phyloP scores from a whole-genome alignment of 2,888 invertebrate species.

The Apotomis betuletana region DNA sequence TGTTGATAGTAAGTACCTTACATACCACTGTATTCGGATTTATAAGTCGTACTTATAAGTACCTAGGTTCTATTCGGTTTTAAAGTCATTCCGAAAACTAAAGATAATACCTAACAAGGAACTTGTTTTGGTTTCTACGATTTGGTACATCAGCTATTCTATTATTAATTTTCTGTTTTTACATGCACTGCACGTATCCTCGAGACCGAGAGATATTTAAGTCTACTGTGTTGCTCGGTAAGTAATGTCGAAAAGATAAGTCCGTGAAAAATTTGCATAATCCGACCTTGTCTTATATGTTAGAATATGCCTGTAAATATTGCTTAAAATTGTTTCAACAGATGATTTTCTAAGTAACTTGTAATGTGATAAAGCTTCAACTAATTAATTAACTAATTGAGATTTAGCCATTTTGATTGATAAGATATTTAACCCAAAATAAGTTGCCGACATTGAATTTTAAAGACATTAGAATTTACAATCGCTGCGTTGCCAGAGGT shows the following conservation, averaged over 20 bases:
- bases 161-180: not conserved
- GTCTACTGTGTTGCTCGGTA: slow-evolving; percentile 21
- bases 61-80: too few species aligned
- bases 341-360: not conserved
- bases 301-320: slow-evolving; percentile 14
- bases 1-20: too few species aligned
- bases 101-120: too few species aligned
- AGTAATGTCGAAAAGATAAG: slow-evolving; percentile 20
- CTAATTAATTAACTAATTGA: slow-evolving; percentile 19
- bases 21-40: too few species aligned
- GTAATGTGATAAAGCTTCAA: not conserved
- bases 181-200: slow-evolving; percentile 9
- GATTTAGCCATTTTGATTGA: slow-evolving; percentile 12
- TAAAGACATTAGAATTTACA: slow-evolving; percentile 18
- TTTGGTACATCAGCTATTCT: not conserved
- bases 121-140: too few species aligned
- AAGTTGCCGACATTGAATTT: slow-evolving; percentile 28
- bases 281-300: slow-evolving; percentile 30
- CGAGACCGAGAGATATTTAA: slow-evolving; percentile 14
- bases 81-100: too few species aligned
- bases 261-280: slow-evolving; percentile 30
- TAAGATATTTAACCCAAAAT: slow-evolving; percentile 13
- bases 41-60: too few species aligned
- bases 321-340: slow-evolving; percentile 26
- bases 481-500: slow-evolving; percentile 13